These are phyloP conservation scores for Cephus runcator DNA, from an alignment of 2,888 invertebrate genomes.

Conservation along the genomic window DNA sequence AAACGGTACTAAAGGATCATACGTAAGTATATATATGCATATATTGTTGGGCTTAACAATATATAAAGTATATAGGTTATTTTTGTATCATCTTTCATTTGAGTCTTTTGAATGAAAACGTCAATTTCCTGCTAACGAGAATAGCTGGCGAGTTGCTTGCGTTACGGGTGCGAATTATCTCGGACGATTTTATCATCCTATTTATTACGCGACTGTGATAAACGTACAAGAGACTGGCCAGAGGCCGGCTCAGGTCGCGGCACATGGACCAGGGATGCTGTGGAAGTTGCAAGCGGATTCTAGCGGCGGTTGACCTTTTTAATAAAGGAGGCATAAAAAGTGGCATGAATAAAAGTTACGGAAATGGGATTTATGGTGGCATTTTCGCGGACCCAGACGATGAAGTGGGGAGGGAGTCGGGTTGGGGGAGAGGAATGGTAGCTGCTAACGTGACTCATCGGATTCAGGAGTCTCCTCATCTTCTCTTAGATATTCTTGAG, in stretches of 20 bases:
- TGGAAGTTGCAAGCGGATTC: neutral
- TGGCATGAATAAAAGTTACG: conserved; percentile 12
- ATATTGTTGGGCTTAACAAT: neutral
- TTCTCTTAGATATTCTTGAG: neutral
- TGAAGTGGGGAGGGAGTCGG: neutral
- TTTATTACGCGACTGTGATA: neutral
- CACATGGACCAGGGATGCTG: neutral
- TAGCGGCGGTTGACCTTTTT: conserved; percentile 7
- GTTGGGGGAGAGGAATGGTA: neutral
- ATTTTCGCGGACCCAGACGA: conserved; percentile 1
- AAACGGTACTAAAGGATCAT: conserved; percentile 83
- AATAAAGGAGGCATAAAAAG: conserved; percentile 20
- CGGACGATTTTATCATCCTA: neutral
- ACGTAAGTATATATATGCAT: conserved; percentile 72
- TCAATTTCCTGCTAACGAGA: neutral
- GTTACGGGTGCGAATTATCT: neutral
- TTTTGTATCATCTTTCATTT: neutral
- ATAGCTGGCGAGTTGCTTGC: neutral
- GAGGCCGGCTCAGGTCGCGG: neutral
- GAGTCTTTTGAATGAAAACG: neutral
- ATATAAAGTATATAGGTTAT: neutral
- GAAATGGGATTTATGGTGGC: conserved; percentile 1
- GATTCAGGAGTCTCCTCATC: neutral
- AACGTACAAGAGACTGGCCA: neutral
- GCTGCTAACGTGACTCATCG: conserved; percentile 2